phyloP scores from a whole-genome alignment of 2,113 vertebrate species.

The Mesitornis unicolor region DNA sequence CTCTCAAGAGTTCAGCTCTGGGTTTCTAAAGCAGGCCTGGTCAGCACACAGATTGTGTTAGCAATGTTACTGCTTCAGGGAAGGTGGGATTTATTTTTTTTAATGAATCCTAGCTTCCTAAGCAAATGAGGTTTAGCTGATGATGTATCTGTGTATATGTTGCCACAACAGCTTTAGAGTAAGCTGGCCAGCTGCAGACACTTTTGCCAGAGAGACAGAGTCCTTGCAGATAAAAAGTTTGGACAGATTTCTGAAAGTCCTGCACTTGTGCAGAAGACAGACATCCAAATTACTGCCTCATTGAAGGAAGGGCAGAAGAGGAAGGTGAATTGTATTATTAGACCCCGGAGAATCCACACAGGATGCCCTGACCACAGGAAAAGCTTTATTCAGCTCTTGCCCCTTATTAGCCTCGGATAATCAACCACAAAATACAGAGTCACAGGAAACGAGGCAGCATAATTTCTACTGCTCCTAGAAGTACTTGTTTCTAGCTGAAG shows the following conservation, averaged over 20 bases:
- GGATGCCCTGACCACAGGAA: constrained; percentile 60
- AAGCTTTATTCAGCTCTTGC: constrained; percentile 45
- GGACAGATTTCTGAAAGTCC: neutral
- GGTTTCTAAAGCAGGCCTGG: neutral
- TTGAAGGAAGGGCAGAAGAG: constrained; percentile 48
- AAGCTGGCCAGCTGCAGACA: neutral
- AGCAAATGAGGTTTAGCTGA: neutral
- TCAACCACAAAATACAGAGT: constrained; percentile 47
- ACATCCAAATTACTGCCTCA: constrained; percentile 1
- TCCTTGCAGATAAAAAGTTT: neutral
- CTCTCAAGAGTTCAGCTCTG: neutral
- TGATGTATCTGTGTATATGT: neutral
- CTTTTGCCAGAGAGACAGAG: neutral
- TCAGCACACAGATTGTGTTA: neutral
- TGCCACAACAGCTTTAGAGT: neutral
- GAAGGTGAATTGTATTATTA: constrained; percentile 60
- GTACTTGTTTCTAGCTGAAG: neutral
- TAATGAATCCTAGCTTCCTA: neutral
- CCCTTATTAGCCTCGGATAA: constrained; percentile 48
- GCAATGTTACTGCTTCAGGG: neutral
- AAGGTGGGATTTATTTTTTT: neutral
- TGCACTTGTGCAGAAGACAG: neutral
- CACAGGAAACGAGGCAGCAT: constrained; percentile 24
- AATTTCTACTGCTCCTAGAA: constrained; percentile 25
- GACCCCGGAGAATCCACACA: constrained; percentile 45